A percentile compares a stretch with the other conserved stretches of the same genome.
These are phyloP conservation scores for Pipistrellus pipistrellus DNA, from an alignment of 2,797 vertebrate species.

Conservation along the genomic window DNA sequence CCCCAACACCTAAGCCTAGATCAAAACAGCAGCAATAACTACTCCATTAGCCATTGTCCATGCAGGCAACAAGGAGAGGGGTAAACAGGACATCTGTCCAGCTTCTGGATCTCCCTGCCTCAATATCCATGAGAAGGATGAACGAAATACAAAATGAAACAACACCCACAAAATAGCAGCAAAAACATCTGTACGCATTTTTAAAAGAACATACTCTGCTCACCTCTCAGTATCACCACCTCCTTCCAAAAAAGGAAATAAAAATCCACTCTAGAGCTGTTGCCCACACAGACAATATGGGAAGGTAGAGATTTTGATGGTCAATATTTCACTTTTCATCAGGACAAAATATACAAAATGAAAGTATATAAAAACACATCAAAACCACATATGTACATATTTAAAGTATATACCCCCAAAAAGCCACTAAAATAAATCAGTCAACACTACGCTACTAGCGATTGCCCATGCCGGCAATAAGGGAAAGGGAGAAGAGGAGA, in stretches of 20 bases:
- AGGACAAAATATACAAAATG: constrained; percentile 36
- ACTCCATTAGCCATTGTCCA: background rate
- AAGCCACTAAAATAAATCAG: background rate
- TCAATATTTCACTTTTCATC: constrained; percentile 8
- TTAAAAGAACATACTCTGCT: background rate
- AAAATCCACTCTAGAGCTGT: background rate
- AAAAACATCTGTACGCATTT: constrained; percentile 11
- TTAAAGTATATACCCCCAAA: background rate
- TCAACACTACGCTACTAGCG: background rate
- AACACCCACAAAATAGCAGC: background rate
- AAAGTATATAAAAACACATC: constrained; percentile 65
- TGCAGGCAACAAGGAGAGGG: background rate
- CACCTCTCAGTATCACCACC: background rate
- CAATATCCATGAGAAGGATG: background rate
- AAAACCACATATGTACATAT: constrained; percentile 40
- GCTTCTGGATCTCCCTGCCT: background rate
- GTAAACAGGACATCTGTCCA: background rate
- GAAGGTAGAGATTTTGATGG: background rate
- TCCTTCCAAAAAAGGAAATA: constrained; percentile 42
- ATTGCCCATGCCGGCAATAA: background rate
- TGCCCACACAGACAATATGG: background rate
- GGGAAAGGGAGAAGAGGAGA: background rate
- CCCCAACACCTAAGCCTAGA: background rate
- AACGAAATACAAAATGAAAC: background rate
- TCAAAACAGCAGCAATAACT: background rate